Conservation (phyloP, 30 jellyfish, hydroid and myxozoan species). For the Aurelia aurita region DNA sequence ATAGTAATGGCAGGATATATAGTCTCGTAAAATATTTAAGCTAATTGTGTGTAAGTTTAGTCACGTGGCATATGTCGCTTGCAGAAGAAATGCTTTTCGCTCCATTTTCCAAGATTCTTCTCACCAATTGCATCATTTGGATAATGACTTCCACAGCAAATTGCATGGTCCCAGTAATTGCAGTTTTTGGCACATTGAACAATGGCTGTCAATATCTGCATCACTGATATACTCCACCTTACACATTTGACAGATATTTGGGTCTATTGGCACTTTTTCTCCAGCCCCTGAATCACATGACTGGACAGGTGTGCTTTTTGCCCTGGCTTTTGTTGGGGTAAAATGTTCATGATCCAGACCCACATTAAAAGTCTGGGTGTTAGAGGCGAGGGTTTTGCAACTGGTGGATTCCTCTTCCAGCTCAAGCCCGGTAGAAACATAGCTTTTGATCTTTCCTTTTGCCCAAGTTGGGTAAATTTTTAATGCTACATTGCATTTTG, state of each 20-base stretch:
- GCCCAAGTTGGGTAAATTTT: conserved; percentile 9
- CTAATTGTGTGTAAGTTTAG: too few relatives aligned
- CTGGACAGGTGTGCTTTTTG: not conserved
- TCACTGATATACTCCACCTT: conserved; percentile 5
- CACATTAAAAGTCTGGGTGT: not conserved
- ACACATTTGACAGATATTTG: not conserved
- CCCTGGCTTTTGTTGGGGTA: not conserved
- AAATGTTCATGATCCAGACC: not conserved
- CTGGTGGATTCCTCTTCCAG: not conserved
- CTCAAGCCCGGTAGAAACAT: conserved; percentile 5
- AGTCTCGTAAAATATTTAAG: too few relatives aligned
- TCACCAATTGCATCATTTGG: not conserved
- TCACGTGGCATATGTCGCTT: not conserved
- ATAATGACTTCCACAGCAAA: conserved; percentile 2
- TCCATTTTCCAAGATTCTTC: not conserved
- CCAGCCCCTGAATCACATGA: not conserved
- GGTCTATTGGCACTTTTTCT: not conserved
- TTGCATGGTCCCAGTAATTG: conserved; percentile 4
- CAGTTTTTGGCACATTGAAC: conserved; percentile 14
- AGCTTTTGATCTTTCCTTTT: not conserved
- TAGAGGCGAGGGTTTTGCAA: not conserved
- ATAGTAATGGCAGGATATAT: too few relatives aligned
- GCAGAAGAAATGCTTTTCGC: conserved; percentile 11
- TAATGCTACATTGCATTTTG: conserved; percentile 8
- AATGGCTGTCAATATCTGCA: not conserved